Conservation (phyloP, 2,113 vertebrate species). For the Otocyon megalotis region DNA sequence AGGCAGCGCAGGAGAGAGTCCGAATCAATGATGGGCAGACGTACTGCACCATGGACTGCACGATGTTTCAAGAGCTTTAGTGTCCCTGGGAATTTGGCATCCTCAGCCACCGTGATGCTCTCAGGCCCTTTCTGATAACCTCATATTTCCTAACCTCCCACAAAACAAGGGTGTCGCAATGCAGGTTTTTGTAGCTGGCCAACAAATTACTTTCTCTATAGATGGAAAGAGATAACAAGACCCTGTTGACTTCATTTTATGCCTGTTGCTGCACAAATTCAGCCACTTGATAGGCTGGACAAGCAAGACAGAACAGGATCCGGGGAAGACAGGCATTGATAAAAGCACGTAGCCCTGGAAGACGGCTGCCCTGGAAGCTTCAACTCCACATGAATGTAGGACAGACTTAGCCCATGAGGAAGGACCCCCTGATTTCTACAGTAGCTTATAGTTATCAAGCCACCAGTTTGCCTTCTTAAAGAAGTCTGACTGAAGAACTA, state of each 20-base stretch:
- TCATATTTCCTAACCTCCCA: background rate
- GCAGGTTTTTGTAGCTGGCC: background rate
- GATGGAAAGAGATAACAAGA: background rate
- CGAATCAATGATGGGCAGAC: background rate
- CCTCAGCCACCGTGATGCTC: background rate
- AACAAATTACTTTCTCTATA: background rate
- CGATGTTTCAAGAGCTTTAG: background rate
- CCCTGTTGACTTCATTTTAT: background rate
- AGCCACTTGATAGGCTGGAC: background rate
- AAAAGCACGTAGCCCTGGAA: rapidly evolving
- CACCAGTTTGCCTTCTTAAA: background rate
- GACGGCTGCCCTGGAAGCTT: background rate
- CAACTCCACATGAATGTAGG: background rate
- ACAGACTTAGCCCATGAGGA: background rate
- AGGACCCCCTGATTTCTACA: background rate
- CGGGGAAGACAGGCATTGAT: too few relatives aligned
- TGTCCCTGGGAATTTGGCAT: background rate
- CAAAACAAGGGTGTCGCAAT: background rate
- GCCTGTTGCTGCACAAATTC: background rate
- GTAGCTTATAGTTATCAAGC: background rate
- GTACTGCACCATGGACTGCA: background rate
- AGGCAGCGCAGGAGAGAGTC: background rate
- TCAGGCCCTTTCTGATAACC: background rate
- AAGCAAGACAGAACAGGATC: background rate
- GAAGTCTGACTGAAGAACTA: background rate